phyloP scores from a whole-genome alignment of 2,797 vertebrate genomes.

The Characodon lateralis region DNA sequence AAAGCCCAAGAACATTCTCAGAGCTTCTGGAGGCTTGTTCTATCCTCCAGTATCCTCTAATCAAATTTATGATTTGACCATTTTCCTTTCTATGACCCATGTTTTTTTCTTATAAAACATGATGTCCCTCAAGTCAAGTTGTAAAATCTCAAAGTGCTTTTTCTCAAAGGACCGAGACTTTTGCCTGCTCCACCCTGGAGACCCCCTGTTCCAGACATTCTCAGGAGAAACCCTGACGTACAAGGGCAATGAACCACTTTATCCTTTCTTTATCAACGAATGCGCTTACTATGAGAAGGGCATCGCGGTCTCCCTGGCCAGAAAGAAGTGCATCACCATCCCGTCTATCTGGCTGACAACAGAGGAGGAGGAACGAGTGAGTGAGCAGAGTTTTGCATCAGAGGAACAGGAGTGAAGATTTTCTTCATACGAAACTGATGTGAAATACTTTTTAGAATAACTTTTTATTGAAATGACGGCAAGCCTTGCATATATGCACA shows the following conservation, averaged over 20 bases:
- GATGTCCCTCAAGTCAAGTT: not conserved
- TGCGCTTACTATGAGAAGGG: slow-evolving; percentile 86
- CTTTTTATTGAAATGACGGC: slow-evolving; percentile 58
- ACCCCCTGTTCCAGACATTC: slow-evolving; percentile 84
- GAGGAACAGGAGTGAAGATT: slow-evolving; percentile 54
- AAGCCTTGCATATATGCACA: slow-evolving; percentile 20
- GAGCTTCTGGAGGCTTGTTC: not conserved
- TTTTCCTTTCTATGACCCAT: not conserved
- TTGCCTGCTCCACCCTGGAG: slow-evolving; percentile 75
- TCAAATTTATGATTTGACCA: not conserved
- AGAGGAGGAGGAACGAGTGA: slow-evolving; percentile 19
- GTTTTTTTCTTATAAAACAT: not conserved
- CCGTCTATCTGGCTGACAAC: slow-evolving; percentile 65
- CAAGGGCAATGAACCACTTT: slow-evolving; percentile 71
- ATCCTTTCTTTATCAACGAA: slow-evolving; percentile 86
- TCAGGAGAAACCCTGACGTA: slow-evolving; percentile 78
- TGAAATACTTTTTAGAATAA: slow-evolving; percentile 25
- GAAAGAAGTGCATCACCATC: slow-evolving; percentile 62
- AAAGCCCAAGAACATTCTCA: not conserved
- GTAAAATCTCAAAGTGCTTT: not conserved
- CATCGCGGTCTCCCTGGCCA: slow-evolving; percentile 77
- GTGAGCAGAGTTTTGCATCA: slow-evolving; percentile 25
- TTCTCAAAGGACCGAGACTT: slow-evolving; percentile 82
- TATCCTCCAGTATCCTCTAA: not conserved
- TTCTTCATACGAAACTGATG: slow-evolving; percentile 9